A percentile compares a stretch with the other conserved stretches of the same genome.
Conservation (phyloP, 2,888 invertebrate species). For the Crepidodera aurea region DNA sequence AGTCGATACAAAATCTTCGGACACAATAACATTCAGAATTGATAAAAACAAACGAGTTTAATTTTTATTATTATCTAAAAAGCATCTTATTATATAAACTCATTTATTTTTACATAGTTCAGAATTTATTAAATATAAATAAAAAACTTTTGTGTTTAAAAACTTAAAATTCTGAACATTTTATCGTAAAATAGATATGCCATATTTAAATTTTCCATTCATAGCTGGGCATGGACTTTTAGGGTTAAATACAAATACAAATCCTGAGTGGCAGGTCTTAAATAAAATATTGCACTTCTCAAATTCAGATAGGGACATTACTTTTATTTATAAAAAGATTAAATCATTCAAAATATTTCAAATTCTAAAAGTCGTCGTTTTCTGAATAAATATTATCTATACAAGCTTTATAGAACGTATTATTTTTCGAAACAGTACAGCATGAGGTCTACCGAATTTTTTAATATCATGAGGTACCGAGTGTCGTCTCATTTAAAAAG, state of each 20-base stretch:
- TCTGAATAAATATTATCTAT: too few species aligned
- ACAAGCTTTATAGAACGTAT: too few species aligned
- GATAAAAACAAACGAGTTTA: constrained; percentile 12
- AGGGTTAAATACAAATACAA: constrained; percentile 48
- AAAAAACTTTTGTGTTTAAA: not conserved
- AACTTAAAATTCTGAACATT: not conserved
- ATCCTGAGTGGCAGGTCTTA: constrained; percentile 50
- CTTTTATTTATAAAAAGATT: too few species aligned
- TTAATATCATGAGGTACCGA: too few species aligned
- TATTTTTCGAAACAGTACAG: too few species aligned
- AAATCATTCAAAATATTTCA: too few species aligned
- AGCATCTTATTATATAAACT: not conserved
- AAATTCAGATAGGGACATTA: constrained; percentile 33
- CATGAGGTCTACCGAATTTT: too few species aligned
- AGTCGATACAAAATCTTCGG: constrained; percentile 16
- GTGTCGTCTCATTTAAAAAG: too few species aligned
- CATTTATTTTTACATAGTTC: not conserved
- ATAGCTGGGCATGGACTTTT: constrained; percentile 50
- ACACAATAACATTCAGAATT: not conserved
- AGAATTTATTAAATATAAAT: not conserved
- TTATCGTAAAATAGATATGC: not conserved
- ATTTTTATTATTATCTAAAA: not conserved
- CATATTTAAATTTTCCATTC: constrained; percentile 34
- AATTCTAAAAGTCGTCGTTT: too few species aligned
- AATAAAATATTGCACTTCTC: constrained; percentile 40